A percentile compares a stretch with the other conserved stretches of the same genome.
phyloP scores from a whole-genome alignment of 2,888 invertebrate genomes.

The Lydus trimaculatus region DNA sequence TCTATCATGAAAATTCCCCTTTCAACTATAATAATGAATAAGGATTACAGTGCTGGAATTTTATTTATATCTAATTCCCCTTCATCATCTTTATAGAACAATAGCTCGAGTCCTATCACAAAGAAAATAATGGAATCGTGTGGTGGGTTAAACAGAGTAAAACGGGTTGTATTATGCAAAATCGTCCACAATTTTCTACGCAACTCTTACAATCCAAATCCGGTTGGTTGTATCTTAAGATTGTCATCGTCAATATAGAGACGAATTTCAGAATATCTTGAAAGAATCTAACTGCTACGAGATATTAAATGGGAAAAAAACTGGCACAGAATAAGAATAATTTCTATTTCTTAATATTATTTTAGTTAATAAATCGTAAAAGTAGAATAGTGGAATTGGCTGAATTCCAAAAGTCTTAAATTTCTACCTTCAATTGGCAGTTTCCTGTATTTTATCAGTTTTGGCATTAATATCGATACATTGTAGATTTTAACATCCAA shows the following conservation, averaged over 20 bases:
- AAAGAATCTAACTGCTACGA: neutral
- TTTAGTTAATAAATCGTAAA: neutral
- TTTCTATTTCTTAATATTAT: neutral
- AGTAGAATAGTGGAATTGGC: neutral
- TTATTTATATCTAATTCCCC: neutral
- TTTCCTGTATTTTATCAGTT: neutral
- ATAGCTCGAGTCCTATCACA: neutral
- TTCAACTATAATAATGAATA: neutral
- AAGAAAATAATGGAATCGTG: neutral
- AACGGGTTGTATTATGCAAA: neutral
- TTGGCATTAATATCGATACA: neutral
- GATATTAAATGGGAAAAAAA: neutral
- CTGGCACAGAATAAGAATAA: neutral
- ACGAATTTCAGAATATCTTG: neutral
- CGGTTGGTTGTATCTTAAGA: neutral
- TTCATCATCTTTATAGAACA: neutral
- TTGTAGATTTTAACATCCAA: no score
- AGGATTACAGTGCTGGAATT: neutral
- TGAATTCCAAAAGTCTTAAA: neutral
- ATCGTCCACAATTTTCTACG: neutral
- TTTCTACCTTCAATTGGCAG: neutral
- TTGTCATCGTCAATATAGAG: neutral
- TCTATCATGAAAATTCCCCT: no score
- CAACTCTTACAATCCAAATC: neutral
- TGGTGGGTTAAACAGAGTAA: neutral